Conservation (phyloP, 2,888 invertebrate genomes). For the Ferdinandea cuprea region DNA sequence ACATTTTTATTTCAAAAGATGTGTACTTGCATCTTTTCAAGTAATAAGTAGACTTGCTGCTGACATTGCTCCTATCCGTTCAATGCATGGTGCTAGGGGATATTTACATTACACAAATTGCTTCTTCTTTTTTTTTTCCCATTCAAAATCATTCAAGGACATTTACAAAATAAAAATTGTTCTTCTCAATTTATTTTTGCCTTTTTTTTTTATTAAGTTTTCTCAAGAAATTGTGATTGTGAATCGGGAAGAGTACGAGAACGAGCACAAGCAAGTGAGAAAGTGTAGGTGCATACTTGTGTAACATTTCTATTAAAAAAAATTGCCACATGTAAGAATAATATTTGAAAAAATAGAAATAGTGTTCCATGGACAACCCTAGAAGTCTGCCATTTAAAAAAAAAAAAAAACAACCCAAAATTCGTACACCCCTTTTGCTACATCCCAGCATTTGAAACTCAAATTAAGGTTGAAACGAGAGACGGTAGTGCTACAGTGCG, state of each 20-base stretch:
- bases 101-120: slow-evolving; percentile 47
- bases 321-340: slow-evolving; percentile 1
- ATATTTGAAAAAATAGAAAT: slow-evolving; percentile 15
- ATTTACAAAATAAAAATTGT: slow-evolving; percentile 35
- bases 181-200: not conserved
- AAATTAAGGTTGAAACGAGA: slow-evolving; percentile 35
- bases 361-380: slow-evolving; percentile 44
- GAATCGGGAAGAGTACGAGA: not conserved
- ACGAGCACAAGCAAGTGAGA: too few species aligned
- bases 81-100: slow-evolving; percentile 13
- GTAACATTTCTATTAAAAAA: too few species aligned
- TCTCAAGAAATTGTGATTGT: not conserved
- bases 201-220: slow-evolving; percentile 10
- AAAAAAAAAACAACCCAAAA: too few species aligned
- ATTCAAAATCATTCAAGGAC: slow-evolving; percentile 40
- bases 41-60: not conserved
- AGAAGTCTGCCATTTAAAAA: slow-evolving; percentile 59
- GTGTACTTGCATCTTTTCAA: slow-evolving; percentile 9
- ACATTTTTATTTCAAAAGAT: not conserved
- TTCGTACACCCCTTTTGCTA: slow-evolving; percentile 26
- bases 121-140: slow-evolving; percentile 13
- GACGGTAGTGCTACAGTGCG: slow-evolving; percentile 1
- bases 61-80: not conserved
- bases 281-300: too few species aligned
- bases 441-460: slow-evolving; percentile 52